A percentile compares a stretch with the other conserved stretches of the same genome.
Evolutionary conservation across 1,140 invertebrate species (phyloP).

Genomic region (Calycopis cecrops): DNA sequence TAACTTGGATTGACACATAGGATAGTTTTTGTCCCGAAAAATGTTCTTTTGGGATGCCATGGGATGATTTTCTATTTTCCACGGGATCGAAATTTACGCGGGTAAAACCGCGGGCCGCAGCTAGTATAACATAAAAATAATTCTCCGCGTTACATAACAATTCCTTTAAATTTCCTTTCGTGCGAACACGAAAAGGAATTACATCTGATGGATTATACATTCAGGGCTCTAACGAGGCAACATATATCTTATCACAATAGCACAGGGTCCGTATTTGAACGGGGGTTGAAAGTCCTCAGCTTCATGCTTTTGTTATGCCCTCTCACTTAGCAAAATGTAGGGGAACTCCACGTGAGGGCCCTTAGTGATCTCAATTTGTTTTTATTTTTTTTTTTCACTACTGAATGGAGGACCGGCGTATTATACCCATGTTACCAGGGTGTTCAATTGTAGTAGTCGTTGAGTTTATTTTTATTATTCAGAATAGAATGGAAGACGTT

Average conservation of each 20-base stretch:
- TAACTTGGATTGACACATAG: no score
- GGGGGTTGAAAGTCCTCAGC: not conserved
- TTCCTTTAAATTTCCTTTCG: not conserved
- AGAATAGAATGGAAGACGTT: no score
- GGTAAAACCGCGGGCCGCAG: no score
- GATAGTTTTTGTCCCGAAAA: no score
- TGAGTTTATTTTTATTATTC: no score
- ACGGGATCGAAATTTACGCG: no score
- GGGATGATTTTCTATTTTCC: no score
- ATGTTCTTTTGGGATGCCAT: no score
- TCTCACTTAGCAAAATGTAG: slow-evolving; percentile 16
- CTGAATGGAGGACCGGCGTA: not conserved
- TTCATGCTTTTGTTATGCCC: slow-evolving; percentile 7
- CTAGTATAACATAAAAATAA: no score
- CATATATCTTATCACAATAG: not conserved
- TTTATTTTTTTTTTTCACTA: slow-evolving; percentile 10
- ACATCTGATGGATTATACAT: slow-evolving; percentile 5
- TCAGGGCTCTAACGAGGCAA: not conserved
- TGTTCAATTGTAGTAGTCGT: no score
- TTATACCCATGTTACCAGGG: no score
- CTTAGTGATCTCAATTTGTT: slow-evolving; percentile 23
- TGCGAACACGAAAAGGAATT: not conserved
- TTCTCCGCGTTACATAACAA: not conserved
- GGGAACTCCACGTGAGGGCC: slow-evolving; percentile 18
- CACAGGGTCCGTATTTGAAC: not conserved